A percentile compares a stretch with the other conserved stretches of the same genome.
phyloP scores from a whole-genome alignment of 2,113 vertebrate genomes.

The Crocuta crocuta region DNA sequence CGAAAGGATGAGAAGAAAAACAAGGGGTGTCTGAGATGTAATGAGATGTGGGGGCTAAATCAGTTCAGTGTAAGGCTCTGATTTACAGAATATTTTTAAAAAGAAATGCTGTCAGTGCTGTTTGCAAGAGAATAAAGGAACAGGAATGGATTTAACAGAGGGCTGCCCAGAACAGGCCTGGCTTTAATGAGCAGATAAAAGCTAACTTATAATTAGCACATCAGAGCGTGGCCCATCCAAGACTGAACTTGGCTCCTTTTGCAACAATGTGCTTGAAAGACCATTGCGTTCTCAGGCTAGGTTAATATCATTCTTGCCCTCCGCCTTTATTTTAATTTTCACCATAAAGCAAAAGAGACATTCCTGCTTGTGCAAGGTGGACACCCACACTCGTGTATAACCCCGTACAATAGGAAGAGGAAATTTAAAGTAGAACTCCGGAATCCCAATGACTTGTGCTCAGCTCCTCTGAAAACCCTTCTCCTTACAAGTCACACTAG shows the following conservation, averaged over 20 bases:
- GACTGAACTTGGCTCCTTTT: conserved; percentile 23
- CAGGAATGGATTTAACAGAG: background rate
- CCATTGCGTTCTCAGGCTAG: background rate
- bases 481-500: background rate
- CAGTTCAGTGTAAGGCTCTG: background rate
- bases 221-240: background rate
- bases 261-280: background rate
- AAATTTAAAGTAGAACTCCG: background rate
- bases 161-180: background rate
- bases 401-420: background rate
- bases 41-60: background rate
- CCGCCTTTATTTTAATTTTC: conserved; percentile 27
- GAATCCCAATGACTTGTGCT: background rate
- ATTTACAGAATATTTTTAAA: background rate
- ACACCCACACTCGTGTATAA: background rate
- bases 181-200: conserved; percentile 30
- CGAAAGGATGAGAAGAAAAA: conserved; percentile 1
- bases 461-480: background rate
- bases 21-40: background rate
- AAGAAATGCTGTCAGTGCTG: background rate
- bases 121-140: conserved; percentile 40
- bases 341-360: background rate
- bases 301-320: background rate
- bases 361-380: background rate
- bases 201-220: conserved; percentile 28